phyloP scores from a whole-genome alignment of 1,140 invertebrate species.

The Drosophila cardini region DNA sequence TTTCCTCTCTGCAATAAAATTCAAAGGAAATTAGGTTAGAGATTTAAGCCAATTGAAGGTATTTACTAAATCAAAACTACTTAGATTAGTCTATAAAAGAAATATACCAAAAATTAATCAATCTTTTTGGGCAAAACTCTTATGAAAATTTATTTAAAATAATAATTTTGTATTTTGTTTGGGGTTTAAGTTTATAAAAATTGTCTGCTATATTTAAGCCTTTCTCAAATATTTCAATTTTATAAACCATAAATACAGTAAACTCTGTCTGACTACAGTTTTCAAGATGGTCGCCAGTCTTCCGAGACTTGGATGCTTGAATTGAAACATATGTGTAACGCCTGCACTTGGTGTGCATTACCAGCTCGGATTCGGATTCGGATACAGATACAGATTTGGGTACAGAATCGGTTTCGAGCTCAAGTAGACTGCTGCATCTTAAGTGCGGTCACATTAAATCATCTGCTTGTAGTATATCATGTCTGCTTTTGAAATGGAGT shows the following conservation, averaged over 20 bases:
- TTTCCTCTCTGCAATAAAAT: slow-evolving; percentile 20
- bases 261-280: slow-evolving; percentile 39
- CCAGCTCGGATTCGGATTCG: slow-evolving; percentile 15
- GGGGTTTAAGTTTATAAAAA: too few species aligned
- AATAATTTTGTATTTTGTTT: too few species aligned
- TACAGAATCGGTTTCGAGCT: slow-evolving; percentile 35
- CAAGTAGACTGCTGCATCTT: slow-evolving; percentile 53
- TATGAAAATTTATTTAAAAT: too few species aligned
- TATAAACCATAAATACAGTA: background rate
- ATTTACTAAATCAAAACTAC: too few species aligned
- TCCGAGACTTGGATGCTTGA: slow-evolving; percentile 48
- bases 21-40: slow-evolving; percentile 8
- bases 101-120: too few species aligned
- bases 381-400: slow-evolving; percentile 40
- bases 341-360: slow-evolving; percentile 37
- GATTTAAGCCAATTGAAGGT: background rate
- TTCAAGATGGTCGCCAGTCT: slow-evolving; percentile 67
- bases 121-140: too few species aligned
- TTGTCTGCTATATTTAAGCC: too few species aligned
- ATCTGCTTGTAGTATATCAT: slow-evolving; percentile 80
- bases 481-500: slow-evolving; percentile 40
- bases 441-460: slow-evolving; percentile 81
- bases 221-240: too few species aligned
- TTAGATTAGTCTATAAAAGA: background rate
- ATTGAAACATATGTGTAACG: slow-evolving; percentile 69